Evolutionary conservation across 2,888 invertebrate genomes (phyloP).

Genomic region (Dasypolia templi): DNA sequence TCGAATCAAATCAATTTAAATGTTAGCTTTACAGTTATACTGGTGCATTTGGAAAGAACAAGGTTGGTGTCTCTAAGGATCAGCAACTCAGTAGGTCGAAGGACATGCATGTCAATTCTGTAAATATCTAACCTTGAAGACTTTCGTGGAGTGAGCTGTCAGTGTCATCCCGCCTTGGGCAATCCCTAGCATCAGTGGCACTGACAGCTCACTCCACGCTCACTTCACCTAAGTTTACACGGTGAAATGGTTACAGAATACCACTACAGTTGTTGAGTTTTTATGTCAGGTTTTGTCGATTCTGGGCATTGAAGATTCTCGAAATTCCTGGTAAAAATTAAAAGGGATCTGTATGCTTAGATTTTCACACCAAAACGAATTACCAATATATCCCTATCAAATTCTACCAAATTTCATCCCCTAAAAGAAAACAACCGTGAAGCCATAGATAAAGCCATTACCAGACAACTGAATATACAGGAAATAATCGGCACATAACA

Average conservation of each 20-base stretch:
- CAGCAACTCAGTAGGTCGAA: background rate
- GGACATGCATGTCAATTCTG: too few relatives aligned
- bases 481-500: slow-evolving; percentile 62
- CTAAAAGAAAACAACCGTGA: slow-evolving; percentile 55
- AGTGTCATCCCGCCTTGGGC: too few relatives aligned
- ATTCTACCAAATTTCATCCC: slow-evolving; percentile 45
- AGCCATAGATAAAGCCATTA: slow-evolving; percentile 63
- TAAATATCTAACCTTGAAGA: too few relatives aligned
- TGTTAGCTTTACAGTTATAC: too few relatives aligned
- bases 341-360: slow-evolving; percentile 18
- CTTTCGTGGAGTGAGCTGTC: too few relatives aligned
- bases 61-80: background rate
- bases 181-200: too few relatives aligned
- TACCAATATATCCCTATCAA: slow-evolving; percentile 47
- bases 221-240: too few relatives aligned
- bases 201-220: too few relatives aligned
- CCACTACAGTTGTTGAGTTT: background rate
- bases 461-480: slow-evolving; percentile 59
- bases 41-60: background rate
- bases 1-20: background rate
- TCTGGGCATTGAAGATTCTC: too few relatives aligned
- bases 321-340: background rate
- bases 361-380: slow-evolving; percentile 30
- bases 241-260: too few relatives aligned
- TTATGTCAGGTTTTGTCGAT: background rate